Conservation (phyloP, 2,888 invertebrate genomes). For the Cerceris ruficornis region DNA sequence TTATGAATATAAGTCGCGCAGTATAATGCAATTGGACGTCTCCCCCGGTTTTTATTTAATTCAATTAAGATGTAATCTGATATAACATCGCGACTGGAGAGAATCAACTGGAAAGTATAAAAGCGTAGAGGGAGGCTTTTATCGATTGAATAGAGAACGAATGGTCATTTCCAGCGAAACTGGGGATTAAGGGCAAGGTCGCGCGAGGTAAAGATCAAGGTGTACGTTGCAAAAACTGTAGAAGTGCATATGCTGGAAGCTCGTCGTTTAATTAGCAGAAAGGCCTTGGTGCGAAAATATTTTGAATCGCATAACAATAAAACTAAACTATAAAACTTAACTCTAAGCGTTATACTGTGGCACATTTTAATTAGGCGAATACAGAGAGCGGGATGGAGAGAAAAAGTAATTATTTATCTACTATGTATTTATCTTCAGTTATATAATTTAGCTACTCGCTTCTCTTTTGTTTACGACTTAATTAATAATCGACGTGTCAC, state of each 20-base stretch:
- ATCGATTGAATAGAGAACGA: constrained; percentile 58
- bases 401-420: too few species aligned
- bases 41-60: constrained; percentile 39
- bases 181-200: constrained; percentile 52
- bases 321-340: too few species aligned
- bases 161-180: constrained; percentile 48
- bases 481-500: too few species aligned
- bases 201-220: constrained; percentile 15
- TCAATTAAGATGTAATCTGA: constrained; percentile 51
- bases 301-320: too few species aligned
- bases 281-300: too few species aligned
- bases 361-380: too few species aligned
- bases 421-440: too few species aligned
- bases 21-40: constrained; percentile 42
- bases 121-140: constrained; percentile 35
- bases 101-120: constrained; percentile 36
- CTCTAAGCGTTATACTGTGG: too few species aligned
- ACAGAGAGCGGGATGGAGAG: too few species aligned
- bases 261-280: too few species aligned
- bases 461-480: too few species aligned
- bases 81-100: constrained; percentile 39
- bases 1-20: constrained; percentile 29
- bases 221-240: not conserved
- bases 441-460: too few species aligned
- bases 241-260: not conserved